Evolutionary conservation across 2,113 vertebrate species (phyloP).

Genomic region (Ophthalmolycus amberensis): DNA sequence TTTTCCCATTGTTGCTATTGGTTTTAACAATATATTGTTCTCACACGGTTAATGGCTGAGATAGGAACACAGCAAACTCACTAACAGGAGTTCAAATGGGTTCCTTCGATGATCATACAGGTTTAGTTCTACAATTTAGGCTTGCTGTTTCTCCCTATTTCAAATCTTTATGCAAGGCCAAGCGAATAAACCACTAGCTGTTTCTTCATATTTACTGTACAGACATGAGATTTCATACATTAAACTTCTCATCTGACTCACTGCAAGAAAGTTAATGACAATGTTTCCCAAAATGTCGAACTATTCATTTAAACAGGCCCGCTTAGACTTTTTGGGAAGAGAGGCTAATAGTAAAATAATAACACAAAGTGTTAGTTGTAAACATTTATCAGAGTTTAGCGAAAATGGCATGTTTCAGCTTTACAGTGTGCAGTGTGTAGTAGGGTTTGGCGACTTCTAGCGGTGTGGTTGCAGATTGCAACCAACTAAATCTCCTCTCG

Average conservation of each 20-base stretch:
- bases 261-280: background rate
- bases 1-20: conserved; percentile 1
- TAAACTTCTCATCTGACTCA: background rate
- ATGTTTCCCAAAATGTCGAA: background rate
- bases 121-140: background rate
- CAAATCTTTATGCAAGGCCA: background rate
- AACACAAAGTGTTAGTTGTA: background rate
- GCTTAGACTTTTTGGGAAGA: background rate
- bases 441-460: background rate
- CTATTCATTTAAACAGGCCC: background rate
- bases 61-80: background rate
- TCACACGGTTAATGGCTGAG: conserved; percentile 1
- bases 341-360: background rate
- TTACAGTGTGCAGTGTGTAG: background rate
- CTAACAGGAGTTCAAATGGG: background rate
- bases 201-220: background rate
- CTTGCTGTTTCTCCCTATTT: background rate
- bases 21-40: conserved; percentile 15
- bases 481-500: background rate
- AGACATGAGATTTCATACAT: background rate
- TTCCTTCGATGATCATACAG: background rate
- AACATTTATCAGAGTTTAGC: conserved; percentile 10
- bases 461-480: background rate
- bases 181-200: background rate
- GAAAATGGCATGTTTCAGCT: background rate